These are phyloP conservation scores for Lytechinus variegatus DNA, from an alignment of 35 echinoderm and acorn worm genomes.

Conservation along the genomic window DNA sequence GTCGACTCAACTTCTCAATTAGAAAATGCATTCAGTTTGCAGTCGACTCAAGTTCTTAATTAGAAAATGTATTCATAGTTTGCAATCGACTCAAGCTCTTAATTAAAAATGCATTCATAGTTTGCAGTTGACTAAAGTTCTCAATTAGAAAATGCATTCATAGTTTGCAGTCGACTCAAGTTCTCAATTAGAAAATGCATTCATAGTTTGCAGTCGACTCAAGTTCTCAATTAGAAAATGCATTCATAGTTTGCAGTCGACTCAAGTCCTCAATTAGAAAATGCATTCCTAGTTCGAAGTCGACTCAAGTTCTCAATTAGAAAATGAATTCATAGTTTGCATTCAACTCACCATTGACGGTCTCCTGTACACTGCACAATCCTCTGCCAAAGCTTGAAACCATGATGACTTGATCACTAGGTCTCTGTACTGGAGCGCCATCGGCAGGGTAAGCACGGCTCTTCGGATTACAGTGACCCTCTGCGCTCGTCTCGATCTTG, in stretches of 20 bases:
- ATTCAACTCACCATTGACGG: background rate
- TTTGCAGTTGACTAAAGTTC: too few relatives aligned
- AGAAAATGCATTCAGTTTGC: too few relatives aligned
- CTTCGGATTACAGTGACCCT: background rate
- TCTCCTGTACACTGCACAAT: background rate
- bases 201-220: background rate
- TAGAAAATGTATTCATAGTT: too few relatives aligned
- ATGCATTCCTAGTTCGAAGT: background rate
- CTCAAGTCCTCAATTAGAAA: too few relatives aligned
- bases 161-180: too few relatives aligned
- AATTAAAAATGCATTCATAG: too few relatives aligned
- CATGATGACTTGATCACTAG: background rate
- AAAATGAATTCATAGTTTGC: too few relatives aligned
- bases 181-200: background rate
- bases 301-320: background rate
- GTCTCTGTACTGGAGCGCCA: background rate
- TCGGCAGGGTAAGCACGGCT: background rate
- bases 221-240: background rate
- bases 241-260: too few relatives aligned
- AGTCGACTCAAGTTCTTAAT: too few relatives aligned
- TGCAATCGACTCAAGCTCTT: too few relatives aligned
- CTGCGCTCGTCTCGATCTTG: background rate
- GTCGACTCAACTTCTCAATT: too few relatives aligned
- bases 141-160: too few relatives aligned
- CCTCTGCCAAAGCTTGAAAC: constrained; percentile 9